Evolutionary conservation across 1,140 invertebrate genomes (phyloP).

Genomic region (Proales similis): DNA sequence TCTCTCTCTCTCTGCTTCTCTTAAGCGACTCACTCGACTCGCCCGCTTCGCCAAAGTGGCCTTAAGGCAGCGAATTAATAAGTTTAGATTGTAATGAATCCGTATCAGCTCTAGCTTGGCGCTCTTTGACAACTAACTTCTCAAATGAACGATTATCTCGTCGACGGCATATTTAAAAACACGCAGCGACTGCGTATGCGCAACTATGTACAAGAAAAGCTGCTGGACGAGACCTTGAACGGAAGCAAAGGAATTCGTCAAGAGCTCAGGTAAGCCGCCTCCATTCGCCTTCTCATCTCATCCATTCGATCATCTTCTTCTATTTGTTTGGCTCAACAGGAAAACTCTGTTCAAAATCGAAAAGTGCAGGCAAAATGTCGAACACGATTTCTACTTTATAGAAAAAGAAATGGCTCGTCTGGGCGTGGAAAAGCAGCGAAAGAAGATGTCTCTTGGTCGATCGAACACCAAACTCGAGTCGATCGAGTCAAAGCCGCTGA

Average conservation of each 20-base stretch:
- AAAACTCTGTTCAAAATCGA: constrained; percentile 29
- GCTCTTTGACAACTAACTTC: no score
- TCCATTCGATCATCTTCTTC: neutral
- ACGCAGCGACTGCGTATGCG: constrained; percentile 2
- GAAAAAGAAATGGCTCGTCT: constrained; percentile 19
- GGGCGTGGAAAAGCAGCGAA: neutral
- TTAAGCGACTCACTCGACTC: no score
- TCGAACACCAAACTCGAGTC: no score
- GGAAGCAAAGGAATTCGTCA: constrained; percentile 16
- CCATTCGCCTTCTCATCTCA: neutral
- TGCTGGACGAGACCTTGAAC: constrained; percentile 9
- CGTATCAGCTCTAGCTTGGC: no score
- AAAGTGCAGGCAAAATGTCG: constrained; percentile 24
- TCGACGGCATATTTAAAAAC: constrained; percentile 32
- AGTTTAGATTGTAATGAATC: no score
- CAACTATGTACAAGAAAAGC: constrained; percentile 34
- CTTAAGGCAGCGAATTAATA: no score
- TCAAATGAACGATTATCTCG: constrained; percentile 35
- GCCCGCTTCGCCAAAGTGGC: no score
- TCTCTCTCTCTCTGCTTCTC: no score
- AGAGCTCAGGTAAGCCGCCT: constrained; percentile 12
- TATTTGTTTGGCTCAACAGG: neutral
- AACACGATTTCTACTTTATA: constrained; percentile 33
- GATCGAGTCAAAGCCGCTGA: no score
- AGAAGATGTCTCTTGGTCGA: no score